phyloP scores from a whole-genome alignment of 92 coral and sea anemone genomes.

The Siderastrea siderea region DNA sequence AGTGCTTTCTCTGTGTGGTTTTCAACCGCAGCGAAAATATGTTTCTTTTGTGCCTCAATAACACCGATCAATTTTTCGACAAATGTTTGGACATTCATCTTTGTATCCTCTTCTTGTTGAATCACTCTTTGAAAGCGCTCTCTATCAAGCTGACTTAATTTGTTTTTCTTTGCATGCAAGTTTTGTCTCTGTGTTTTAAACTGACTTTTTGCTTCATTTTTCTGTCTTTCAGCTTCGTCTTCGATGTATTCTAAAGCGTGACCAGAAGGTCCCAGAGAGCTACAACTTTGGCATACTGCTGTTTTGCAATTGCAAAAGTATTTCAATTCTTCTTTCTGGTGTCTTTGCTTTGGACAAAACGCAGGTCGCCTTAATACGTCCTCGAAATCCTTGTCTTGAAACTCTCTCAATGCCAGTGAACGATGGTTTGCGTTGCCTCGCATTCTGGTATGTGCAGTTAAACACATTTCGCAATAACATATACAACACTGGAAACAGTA shows the following conservation, averaged over 20 bases:
- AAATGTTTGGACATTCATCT: too few species aligned
- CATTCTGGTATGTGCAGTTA: background rate
- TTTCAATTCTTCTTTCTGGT: constrained; percentile 26
- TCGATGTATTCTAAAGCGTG: constrained; percentile 17
- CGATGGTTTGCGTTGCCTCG: background rate
- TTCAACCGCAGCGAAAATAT: too few species aligned
- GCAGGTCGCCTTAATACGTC: constrained; percentile 4
- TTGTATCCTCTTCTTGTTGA: background rate
- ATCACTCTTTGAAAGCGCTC: background rate
- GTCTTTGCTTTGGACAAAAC: constrained; percentile 12
- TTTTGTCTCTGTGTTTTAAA: background rate
- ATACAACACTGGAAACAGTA: constrained; percentile 5
- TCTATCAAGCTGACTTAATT: background rate
- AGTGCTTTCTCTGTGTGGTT: too few species aligned
- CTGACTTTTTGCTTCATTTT: background rate
- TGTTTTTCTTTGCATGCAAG: background rate
- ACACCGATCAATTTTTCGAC: too few species aligned
- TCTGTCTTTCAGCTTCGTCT: constrained; percentile 8
- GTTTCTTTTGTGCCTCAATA: too few species aligned
- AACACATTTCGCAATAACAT: background rate
- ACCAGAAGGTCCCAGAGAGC: constrained; percentile 7
- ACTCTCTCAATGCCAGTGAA: background rate
- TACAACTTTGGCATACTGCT: background rate
- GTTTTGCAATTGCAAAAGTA: constrained; percentile 25
- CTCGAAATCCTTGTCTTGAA: constrained; percentile 4